Evolutionary conservation across 2,888 invertebrate genomes (phyloP), one percentile per base, ranked within the genome.

Genomic region (Harpagoxenus sublaevis): DNA sequence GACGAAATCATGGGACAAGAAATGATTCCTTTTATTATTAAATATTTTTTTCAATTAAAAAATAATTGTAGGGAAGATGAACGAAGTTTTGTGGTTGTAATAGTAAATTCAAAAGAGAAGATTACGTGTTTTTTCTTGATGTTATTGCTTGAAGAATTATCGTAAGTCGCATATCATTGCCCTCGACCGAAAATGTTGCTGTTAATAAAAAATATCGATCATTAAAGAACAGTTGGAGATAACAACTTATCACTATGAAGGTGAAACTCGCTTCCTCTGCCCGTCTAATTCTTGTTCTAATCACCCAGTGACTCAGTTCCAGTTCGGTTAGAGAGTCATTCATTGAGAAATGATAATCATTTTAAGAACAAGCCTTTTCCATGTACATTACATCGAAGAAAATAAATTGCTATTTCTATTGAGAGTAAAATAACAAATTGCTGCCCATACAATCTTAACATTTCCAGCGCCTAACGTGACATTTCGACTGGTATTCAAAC

Each of bases 351-450:
- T 31, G 28, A 55, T 18, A 0, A 23, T 77, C 18, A 55, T n/a
- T 28, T 28, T 55, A 23, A 51, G 39, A 42, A 48, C 3, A 15
- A 23, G 2, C 15, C 35, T 42, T 23, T 23, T 12, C n/a, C 3
- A 48, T 10, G 42, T 42, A 62, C 15, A 15, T 15, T 63, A 15
- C 8, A 15, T 66, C 3, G 62, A 48, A 45, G 45, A 48, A 45
- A 45, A 71, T 57, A 65, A 65, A 45, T 62, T 63, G 28, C 15
- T 18, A 57, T n/a, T 68, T 42, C n/a, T 75, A 65, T 51, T 65
- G 0, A 51, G 15, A 51, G 51, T 48, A 6, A 65, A 65, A 65
- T 65, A 18, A 23, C 15, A 51, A 65, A 62, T 74, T 51, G 23
- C 35, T 57, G 42, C 42, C 6, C 1, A 2, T 31, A 70, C 39